Conservation (phyloP, 2,797 vertebrate genomes). For the Hippoglossus hippoglossus region DNA sequence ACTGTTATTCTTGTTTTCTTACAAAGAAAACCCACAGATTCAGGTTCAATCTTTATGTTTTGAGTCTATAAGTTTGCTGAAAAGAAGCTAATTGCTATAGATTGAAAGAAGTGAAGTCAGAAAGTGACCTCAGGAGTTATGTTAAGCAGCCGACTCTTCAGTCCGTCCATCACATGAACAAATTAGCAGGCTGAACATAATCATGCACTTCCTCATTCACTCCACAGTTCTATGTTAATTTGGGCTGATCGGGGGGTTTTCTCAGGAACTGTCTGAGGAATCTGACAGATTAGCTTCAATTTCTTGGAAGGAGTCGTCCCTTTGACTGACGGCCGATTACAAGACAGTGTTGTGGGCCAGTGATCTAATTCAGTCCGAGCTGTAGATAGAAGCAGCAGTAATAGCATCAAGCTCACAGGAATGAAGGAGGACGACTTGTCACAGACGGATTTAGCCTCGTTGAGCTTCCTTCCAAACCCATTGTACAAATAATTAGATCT, state of each 20-base stretch:
- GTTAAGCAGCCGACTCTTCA: background rate
- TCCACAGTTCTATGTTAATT: background rate
- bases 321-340: conserved; percentile 34
- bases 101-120: too few species aligned
- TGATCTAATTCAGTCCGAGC: conserved; percentile 68
- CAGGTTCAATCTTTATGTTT: background rate
- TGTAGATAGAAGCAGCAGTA: conserved; percentile 32
- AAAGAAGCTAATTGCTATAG: too few species aligned
- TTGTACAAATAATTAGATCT: background rate
- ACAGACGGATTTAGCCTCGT: conserved; percentile 13
- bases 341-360: conserved; percentile 27
- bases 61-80: too few species aligned
- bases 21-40: background rate
- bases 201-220: conserved; percentile 24
- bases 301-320: conserved; percentile 52
- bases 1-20: background rate
- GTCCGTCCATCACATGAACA: background rate
- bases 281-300: conserved; percentile 52
- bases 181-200: conserved; percentile 7
- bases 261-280: conserved; percentile 20
- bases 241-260: conserved; percentile 11
- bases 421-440: conserved; percentile 15
- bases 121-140: too few species aligned
- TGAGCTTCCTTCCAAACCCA: conserved; percentile 23
- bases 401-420: conserved; percentile 29